phyloP scores from a whole-genome alignment of 2,797 vertebrate genomes.

The Lithobates pipiens region DNA sequence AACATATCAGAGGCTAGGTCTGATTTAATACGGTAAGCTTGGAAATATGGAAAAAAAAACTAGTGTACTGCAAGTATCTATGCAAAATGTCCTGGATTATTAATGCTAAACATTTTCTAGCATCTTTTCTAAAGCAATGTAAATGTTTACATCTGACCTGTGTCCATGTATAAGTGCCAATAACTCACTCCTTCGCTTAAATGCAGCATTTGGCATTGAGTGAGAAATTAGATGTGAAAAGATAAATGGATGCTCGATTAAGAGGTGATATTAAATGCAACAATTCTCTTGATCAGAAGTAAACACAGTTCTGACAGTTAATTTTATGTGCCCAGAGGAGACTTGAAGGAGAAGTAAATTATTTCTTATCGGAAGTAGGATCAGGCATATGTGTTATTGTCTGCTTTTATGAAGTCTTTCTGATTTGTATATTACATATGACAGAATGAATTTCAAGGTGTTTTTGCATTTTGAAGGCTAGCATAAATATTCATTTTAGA shows the following conservation, averaged over 20 bases:
- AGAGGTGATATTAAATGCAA: slow-evolving; percentile 22
- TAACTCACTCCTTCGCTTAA: neutral
- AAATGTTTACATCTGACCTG: slow-evolving; percentile 16
- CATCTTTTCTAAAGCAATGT: neutral
- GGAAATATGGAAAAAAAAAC: too few relatives aligned
- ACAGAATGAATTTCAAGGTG: slow-evolving; percentile 21
- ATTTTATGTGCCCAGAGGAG: slow-evolving; percentile 10
- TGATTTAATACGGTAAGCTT: too few relatives aligned
- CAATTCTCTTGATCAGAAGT: neutral
- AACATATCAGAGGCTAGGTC: too few relatives aligned
- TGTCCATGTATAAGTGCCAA: neutral
- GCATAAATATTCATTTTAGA: slow-evolving; percentile 5
- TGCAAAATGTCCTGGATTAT: neutral
- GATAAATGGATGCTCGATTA: slow-evolving; percentile 41
- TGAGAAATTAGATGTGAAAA: slow-evolving; percentile 35
- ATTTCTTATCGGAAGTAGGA: slow-evolving; percentile 19
- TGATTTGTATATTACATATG: neutral
- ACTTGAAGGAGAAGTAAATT: slow-evolving; percentile 42
- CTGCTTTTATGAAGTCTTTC: neutral
- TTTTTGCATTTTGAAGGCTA: neutral
- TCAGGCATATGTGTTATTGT: slow-evolving; percentile 14
- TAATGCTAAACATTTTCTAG: neutral
- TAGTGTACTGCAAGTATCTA: neutral
- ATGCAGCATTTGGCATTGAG: neutral
- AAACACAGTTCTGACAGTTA: slow-evolving; percentile 23